A percentile compares a stretch with the other conserved stretches of the same genome.
Evolutionary conservation across 1,140 invertebrate species (phyloP).

Genomic region (Epicauta chinensis): DNA sequence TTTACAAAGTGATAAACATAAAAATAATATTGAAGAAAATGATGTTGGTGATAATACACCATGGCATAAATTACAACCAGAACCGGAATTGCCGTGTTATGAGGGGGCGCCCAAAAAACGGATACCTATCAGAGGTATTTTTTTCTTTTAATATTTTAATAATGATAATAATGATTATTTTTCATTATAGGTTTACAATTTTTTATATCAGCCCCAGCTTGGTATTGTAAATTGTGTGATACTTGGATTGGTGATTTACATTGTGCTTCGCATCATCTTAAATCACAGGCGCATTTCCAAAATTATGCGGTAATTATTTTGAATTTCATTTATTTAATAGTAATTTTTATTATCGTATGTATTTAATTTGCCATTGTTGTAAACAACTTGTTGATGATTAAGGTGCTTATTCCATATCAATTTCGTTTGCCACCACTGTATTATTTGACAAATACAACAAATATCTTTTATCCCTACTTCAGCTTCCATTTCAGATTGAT

Average conservation of each 20-base stretch:
- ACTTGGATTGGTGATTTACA: constrained; percentile 81
- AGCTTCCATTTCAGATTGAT: too few relatives aligned
- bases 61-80: constrained; percentile 59
- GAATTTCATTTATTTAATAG: too few relatives aligned
- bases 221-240: constrained; percentile 83
- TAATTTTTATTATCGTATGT: too few relatives aligned
- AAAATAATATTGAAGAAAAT: constrained; percentile 55
- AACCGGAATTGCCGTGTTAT: constrained; percentile 59
- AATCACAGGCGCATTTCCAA: constrained; percentile 67
- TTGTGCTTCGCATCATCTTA: constrained; percentile 76
- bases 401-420: too few relatives aligned
- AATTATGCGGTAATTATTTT: constrained; percentile 65
- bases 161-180: too few relatives aligned
- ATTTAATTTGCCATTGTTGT: too few relatives aligned
- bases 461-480: too few relatives aligned
- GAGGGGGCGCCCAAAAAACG: constrained; percentile 65
- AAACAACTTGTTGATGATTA: too few relatives aligned
- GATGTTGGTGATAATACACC: constrained; percentile 60
- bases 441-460: too few relatives aligned
- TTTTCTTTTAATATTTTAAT: background rate
- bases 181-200: constrained; percentile 67
- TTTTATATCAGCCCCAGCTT: constrained; percentile 76
- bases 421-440: too few relatives aligned
- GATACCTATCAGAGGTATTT: constrained; percentile 69
- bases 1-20: constrained; percentile 71